phyloP scores from a whole-genome alignment of 37 sponge, comb jelly and placozoan genomes.

The Haliclona indistincta region DNA sequence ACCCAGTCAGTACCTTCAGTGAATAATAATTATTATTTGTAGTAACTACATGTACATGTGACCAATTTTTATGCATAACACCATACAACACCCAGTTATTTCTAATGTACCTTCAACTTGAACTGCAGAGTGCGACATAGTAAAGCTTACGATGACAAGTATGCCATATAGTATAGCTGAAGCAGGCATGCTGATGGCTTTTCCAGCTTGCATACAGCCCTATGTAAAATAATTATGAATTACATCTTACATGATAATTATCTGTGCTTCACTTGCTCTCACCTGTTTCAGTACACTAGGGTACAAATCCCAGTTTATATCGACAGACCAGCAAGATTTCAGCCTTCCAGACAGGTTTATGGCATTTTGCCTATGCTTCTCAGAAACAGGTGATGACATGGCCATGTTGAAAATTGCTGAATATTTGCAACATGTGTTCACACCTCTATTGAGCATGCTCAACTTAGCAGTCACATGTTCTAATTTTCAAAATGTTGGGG shows the following conservation, averaged over 20 bases:
- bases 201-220: conserved; percentile 30
- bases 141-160: background rate
- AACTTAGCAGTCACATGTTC: background rate
- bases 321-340: conserved; percentile 7
- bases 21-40: too few relatives aligned
- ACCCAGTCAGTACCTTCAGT: conserved; percentile 21
- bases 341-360: background rate
- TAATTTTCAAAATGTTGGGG: background rate
- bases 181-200: conserved; percentile 21
- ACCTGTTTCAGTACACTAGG: conserved; percentile 8
- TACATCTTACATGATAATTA: background rate
- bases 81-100: too few relatives aligned
- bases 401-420: background rate
- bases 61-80: too few relatives aligned
- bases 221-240: background rate
- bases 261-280: background rate
- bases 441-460: background rate
- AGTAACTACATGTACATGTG: too few relatives aligned
- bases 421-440: background rate
- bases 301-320: conserved; percentile 15
- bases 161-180: conserved; percentile 16
- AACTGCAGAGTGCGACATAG: conserved; percentile 26
- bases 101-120: background rate
- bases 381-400: background rate
- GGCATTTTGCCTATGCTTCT: background rate